Conservation (phyloP, 1,140 invertebrate genomes). For the Doryteuthis pealeii region DNA sequence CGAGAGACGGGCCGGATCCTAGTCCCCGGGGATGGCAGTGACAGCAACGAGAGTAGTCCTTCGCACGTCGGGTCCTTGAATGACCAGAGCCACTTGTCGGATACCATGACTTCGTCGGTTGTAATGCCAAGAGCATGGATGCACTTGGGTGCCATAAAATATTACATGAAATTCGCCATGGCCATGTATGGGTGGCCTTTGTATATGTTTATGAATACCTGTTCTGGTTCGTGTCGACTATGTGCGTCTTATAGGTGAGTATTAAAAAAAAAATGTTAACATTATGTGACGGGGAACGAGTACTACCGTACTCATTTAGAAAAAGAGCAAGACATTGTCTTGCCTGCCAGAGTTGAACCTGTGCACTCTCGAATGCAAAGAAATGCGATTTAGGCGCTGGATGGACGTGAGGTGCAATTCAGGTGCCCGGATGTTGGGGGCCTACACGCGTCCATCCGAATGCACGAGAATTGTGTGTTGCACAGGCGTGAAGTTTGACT, state of each 20-base stretch:
- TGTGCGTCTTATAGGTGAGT: slow-evolving; percentile 68
- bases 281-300: too few species aligned
- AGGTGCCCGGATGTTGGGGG: too few species aligned
- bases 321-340: too few species aligned
- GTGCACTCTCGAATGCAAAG: too few species aligned
- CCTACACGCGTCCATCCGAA: too few species aligned
- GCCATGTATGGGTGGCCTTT: slow-evolving; percentile 91
- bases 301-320: too few species aligned
- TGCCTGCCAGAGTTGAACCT: too few species aligned
- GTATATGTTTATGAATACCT: slow-evolving; percentile 75
- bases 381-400: too few species aligned
- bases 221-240: slow-evolving; percentile 70
- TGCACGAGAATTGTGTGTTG: too few species aligned
- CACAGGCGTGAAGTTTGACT: too few species aligned
- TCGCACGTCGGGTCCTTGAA: background rate
- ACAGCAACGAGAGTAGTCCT: slow-evolving; percentile 2
- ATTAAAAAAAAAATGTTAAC: too few species aligned
- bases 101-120: background rate
- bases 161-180: slow-evolving; percentile 78
- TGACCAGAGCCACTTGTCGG: background rate
- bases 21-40: background rate
- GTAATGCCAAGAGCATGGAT: slow-evolving; percentile 67
- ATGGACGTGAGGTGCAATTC: too few species aligned
- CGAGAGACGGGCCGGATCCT: slow-evolving; percentile 8
- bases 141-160: slow-evolving; percentile 73